Evolutionary conservation across 2,113 vertebrate species (phyloP).

Genomic region (Lepidothrix coronata): DNA sequence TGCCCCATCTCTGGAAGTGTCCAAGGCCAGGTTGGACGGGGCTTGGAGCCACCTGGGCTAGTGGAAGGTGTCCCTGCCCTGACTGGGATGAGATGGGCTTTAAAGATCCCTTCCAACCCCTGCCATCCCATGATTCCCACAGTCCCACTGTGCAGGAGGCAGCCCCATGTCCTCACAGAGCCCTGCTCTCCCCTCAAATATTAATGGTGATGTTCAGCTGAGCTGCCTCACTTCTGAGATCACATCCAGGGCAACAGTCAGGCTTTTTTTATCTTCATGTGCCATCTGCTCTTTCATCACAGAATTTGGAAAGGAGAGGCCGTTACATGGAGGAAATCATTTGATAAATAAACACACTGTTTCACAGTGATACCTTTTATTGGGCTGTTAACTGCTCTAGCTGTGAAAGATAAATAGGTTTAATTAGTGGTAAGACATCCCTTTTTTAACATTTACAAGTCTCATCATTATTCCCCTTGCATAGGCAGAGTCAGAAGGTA

Average conservation of each 20-base stretch:
- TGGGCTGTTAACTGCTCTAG: not conserved
- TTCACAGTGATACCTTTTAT: not conserved
- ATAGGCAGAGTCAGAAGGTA: not conserved
- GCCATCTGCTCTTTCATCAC: constrained; percentile 4
- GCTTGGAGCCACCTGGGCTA: not conserved
- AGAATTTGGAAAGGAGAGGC: not conserved
- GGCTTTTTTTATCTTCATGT: not conserved
- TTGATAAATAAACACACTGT: not conserved
- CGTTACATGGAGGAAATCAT: not conserved
- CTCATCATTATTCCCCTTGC: constrained; percentile 13
- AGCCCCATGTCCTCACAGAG: not conserved
- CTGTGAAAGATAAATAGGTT: not conserved
- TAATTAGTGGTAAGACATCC: not conserved
- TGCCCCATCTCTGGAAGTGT: not conserved
- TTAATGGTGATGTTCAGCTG: not conserved
- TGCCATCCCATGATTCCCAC: not conserved
- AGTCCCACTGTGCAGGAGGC: rapidly evolving
- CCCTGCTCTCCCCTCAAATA: not conserved
- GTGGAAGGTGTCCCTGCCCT: not conserved
- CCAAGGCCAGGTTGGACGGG: not conserved
- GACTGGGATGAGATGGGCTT: rapidly evolving
- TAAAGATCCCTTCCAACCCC: not conserved
- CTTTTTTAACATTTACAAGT: not conserved
- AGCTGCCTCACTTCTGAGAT: not conserved
- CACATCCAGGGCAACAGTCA: not conserved